These are phyloP conservation scores for Ylistrum balloti DNA, from an alignment of 1,140 invertebrate species.

Conservation along the genomic window DNA sequence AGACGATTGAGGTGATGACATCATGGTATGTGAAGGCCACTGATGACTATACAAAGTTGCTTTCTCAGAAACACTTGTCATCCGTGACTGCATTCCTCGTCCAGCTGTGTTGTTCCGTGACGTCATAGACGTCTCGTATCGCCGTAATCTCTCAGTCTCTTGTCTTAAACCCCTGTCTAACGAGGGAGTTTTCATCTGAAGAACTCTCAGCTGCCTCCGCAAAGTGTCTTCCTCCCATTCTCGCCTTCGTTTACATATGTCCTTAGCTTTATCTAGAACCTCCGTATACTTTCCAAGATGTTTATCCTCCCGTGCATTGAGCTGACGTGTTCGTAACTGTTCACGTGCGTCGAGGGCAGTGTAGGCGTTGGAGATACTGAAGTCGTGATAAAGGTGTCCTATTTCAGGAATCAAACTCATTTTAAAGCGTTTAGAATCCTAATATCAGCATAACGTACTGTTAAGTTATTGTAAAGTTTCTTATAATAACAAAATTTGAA, in stretches of 20 bases:
- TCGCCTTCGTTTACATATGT: conserved; percentile 44
- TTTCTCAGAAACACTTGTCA: background rate
- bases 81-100: background rate
- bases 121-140: conserved; percentile 22
- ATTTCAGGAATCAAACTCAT: conserved; percentile 51
- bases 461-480: background rate
- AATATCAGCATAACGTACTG: background rate
- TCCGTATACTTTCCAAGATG: conserved; percentile 49
- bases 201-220: conserved; percentile 45
- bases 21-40: conserved; percentile 23
- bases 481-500: no score
- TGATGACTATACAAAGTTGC: background rate
- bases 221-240: conserved; percentile 51
- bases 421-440: background rate
- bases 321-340: conserved; percentile 54
- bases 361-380: conserved; percentile 46
- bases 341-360: conserved; percentile 55
- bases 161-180: conserved; percentile 48
- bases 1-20: background rate
- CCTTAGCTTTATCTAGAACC: conserved; percentile 50
- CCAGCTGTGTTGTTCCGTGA: background rate
- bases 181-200: conserved; percentile 49
- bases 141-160: conserved; percentile 7
- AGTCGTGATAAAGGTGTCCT: conserved; percentile 60
- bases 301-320: conserved; percentile 56